phyloP scores from a whole-genome alignment of 2,888 invertebrate genomes.

The Machimus atricapillus region DNA sequence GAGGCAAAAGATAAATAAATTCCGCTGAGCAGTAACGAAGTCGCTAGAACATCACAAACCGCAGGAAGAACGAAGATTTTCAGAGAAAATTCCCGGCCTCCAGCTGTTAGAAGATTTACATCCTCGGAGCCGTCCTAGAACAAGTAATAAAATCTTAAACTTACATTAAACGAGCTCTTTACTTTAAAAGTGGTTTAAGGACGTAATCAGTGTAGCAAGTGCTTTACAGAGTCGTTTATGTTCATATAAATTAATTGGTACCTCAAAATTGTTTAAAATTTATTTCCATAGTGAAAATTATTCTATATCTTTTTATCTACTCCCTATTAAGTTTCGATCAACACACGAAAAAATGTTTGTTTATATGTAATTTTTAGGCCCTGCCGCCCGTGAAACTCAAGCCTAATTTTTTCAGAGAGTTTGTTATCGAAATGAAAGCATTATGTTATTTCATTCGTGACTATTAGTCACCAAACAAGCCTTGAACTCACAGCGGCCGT shows the following conservation, averaged over 20 bases:
- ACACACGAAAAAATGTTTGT: too few relatives aligned
- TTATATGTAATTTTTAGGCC: neutral
- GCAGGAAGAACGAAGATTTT: conserved; percentile 85
- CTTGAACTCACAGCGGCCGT: neutral
- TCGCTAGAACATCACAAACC: conserved; percentile 86
- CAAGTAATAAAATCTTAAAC: neutral
- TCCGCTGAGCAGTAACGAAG: conserved; percentile 90
- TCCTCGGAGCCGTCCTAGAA: conserved; percentile 63
- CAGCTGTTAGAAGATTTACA: conserved; percentile 70
- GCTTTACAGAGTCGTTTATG: neutral
- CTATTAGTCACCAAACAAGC: neutral
- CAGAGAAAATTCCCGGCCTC: conserved; percentile 79
- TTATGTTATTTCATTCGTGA: neutral
- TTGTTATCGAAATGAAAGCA: neutral
- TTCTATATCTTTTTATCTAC: too few relatives aligned
- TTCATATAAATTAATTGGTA: neutral
- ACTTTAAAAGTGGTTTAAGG: neutral
- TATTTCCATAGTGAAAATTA: too few relatives aligned
- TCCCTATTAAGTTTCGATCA: too few relatives aligned
- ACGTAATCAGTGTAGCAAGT: neutral
- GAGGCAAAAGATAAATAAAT: conserved; percentile 90
- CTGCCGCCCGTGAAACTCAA: neutral
- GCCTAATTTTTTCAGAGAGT: neutral
- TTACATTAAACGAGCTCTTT: neutral
- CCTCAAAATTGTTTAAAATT: too few relatives aligned